Percentiles rank a stretch among this genome's conserved stretches.
Evolutionary conservation across 2,797 vertebrate species (phyloP).

Genomic region (Enoplosus armatus): DNA sequence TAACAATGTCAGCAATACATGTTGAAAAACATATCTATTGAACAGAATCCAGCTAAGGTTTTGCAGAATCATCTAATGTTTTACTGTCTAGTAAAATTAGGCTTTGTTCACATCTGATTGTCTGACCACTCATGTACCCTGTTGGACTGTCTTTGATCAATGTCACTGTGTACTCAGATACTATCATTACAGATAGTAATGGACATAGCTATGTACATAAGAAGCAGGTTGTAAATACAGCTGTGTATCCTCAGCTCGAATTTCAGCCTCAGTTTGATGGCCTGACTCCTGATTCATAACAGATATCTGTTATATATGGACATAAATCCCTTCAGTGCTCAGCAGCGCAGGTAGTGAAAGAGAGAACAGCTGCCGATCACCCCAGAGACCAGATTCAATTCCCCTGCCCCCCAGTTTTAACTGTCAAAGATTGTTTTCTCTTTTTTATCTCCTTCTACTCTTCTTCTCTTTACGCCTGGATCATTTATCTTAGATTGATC

Average conservation of each 20-base stretch:
- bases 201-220: background rate
- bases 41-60: background rate
- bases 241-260: background rate
- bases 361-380: constrained; percentile 59
- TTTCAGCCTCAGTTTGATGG: constrained; percentile 5
- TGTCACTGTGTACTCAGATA: background rate
- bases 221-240: background rate
- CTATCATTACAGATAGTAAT: background rate
- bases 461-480: constrained; percentile 34
- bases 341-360: constrained; percentile 28
- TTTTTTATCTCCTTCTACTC: constrained; percentile 42
- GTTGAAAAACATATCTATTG: background rate
- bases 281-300: constrained; percentile 38
- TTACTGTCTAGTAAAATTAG: background rate
- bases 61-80: background rate
- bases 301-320: constrained; percentile 36
- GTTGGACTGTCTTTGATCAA: background rate
- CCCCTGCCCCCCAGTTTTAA: constrained; percentile 49
- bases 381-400: constrained; percentile 52
- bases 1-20: background rate
- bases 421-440: constrained; percentile 44
- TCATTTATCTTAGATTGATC: constrained; percentile 65
- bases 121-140: background rate
- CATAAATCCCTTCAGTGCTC: constrained; percentile 44
- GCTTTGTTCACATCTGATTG: background rate